Evolutionary conservation across 2,797 vertebrate species (phyloP).

Genomic region (Arctocebus calabarensis): DNA sequence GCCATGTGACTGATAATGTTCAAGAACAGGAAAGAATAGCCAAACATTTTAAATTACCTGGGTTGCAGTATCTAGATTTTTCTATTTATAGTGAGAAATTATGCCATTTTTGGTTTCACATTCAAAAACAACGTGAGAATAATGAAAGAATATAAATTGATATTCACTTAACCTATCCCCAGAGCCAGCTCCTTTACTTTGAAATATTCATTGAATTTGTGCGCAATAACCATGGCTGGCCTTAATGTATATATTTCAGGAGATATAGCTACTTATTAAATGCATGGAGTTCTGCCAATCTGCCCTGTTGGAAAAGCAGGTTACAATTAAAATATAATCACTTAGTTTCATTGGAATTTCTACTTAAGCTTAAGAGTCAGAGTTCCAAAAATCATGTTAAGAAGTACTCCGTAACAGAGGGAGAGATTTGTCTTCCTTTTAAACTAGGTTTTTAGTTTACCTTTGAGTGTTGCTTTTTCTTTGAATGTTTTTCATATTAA

Average conservation of each 20-base stretch:
- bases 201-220: conserved; percentile 59
- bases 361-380: conserved; percentile 73
- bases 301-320: conserved; percentile 20
- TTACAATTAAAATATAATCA: conserved; percentile 80
- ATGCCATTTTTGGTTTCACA: conserved; percentile 59
- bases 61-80: conserved; percentile 12
- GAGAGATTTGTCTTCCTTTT: conserved; percentile 60
- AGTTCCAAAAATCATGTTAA: conserved; percentile 74
- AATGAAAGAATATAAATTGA: conserved; percentile 66
- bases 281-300: conserved; percentile 76
- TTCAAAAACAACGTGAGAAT: conserved; percentile 45
- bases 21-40: neutral
- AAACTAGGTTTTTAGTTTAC: conserved; percentile 44
- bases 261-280: conserved; percentile 72
- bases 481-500: neutral
- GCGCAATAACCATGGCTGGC: conserved; percentile 45
- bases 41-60: neutral
- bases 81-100: conserved; percentile 56
- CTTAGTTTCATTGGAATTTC: conserved; percentile 74
- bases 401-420: conserved; percentile 59
- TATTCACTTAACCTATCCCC: conserved; percentile 68
- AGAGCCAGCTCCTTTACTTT: conserved; percentile 57
- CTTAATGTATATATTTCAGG: conserved; percentile 69
- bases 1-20: neutral
- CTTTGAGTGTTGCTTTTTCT: conserved; percentile 55